phyloP scores from a whole-genome alignment of 1,140 invertebrate genomes.

The Polypedilum vanderplanki region DNA sequence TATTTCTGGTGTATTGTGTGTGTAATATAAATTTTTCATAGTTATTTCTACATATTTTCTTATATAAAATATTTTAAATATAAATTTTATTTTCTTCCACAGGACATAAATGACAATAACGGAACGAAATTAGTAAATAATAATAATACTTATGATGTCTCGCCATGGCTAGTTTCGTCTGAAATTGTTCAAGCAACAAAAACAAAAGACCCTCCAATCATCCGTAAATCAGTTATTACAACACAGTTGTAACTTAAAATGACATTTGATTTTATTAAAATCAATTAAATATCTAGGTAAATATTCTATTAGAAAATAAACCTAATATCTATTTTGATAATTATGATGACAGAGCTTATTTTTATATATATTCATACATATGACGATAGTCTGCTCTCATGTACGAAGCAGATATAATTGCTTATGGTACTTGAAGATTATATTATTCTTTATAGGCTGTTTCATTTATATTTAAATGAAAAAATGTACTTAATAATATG shows the following conservation, averaged over 20 bases:
- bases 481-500: too few relatives aligned
- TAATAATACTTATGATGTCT: constrained; percentile 40
- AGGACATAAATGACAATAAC: constrained; percentile 23
- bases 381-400: too few relatives aligned
- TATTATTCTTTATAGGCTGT: neutral
- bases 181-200: constrained; percentile 57
- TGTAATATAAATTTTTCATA: neutral
- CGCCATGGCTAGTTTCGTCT: constrained; percentile 73
- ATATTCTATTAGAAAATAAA: too few relatives aligned
- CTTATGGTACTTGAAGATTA: constrained; percentile 12
- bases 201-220: constrained; percentile 60
- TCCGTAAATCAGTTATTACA: constrained; percentile 75
- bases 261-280: neutral
- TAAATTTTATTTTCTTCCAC: too few relatives aligned
- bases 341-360: too few relatives aligned
- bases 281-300: too few relatives aligned
- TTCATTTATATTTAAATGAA: neutral
- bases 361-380: too few relatives aligned
- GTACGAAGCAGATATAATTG: neutral
- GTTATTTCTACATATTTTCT: too few relatives aligned
- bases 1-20: neutral
- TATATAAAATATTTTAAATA: too few relatives aligned
- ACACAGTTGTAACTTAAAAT: constrained; percentile 59
- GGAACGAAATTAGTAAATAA: neutral
- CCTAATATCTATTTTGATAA: too few relatives aligned